phyloP scores from a whole-genome alignment of 1,140 invertebrate genomes.

The Drosophila nebulosa region DNA sequence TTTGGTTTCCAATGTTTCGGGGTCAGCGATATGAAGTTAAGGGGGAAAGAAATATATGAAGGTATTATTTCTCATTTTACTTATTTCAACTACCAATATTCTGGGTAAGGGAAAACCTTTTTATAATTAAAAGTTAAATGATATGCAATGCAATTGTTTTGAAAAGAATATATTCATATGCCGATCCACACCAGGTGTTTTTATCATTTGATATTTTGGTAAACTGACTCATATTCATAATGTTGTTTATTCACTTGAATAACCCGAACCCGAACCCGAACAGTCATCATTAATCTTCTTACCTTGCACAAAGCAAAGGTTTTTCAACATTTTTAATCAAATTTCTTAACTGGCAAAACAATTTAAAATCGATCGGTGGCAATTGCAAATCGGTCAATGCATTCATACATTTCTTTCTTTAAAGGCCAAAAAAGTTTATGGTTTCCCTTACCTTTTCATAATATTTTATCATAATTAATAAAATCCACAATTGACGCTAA shows the following conservation, averaged over 20 bases:
- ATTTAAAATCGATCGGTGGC: neutral
- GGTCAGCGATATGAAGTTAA: conserved; percentile 26
- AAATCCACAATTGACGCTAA: too few species aligned
- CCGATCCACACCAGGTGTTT: neutral
- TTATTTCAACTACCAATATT: neutral
- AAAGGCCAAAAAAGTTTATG: too few species aligned
- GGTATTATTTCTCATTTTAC: neutral
- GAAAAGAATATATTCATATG: neutral
- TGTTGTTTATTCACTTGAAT: neutral
- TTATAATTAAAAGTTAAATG: conserved; percentile 5
- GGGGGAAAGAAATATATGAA: neutral
- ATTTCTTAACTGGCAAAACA: neutral
- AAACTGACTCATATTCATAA: neutral
- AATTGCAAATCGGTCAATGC: neutral
- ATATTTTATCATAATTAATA: too few species aligned
- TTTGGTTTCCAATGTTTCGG: conserved; percentile 23
- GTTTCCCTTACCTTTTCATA: too few species aligned
- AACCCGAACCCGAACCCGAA: too few species aligned
- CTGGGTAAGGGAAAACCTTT: conserved; percentile 45
- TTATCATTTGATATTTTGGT: neutral
- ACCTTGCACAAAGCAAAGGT: neutral
- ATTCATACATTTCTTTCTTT: too few species aligned
- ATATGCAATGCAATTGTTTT: neutral
- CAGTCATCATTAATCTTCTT: neutral
- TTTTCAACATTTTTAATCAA: neutral